These are phyloP conservation scores for Teleopsis dalmanni DNA, from an alignment of 1,140 invertebrate genomes.

Conservation along the genomic window DNA sequence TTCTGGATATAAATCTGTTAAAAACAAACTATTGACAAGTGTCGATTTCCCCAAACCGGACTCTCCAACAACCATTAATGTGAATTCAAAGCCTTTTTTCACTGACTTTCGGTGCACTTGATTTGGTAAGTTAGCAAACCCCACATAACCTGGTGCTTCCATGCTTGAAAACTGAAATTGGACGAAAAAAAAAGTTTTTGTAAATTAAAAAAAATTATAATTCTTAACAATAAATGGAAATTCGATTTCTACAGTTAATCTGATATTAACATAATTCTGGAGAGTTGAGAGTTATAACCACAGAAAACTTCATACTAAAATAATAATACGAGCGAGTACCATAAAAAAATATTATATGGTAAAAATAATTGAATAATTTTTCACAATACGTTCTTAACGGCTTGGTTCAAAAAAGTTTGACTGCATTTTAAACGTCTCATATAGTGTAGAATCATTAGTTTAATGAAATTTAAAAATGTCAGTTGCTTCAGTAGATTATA, in stretches of 20 bases:
- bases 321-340: too few species aligned
- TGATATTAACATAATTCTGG: background rate
- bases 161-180: constrained; percentile 63
- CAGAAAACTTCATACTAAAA: too few species aligned
- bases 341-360: too few species aligned
- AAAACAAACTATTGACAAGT: constrained; percentile 94
- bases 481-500: too few species aligned
- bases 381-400: too few species aligned
- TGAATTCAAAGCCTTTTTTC: constrained; percentile 97
- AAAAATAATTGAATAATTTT: too few species aligned
- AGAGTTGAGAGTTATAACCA: too few species aligned
- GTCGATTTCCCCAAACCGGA: constrained; percentile 97
- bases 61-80: constrained; percentile 95
- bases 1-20: constrained; percentile 90
- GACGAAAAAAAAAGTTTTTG: constrained; percentile 1
- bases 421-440: too few species aligned
- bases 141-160: constrained; percentile 81
- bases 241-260: background rate
- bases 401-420: too few species aligned
- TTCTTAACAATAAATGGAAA: background rate
- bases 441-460: too few species aligned
- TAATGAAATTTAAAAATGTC: too few species aligned
- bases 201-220: constrained; percentile 8
- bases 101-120: constrained; percentile 94
- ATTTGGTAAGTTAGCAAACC: constrained; percentile 91